Base-by-base conservation (phyloP, 2,888 invertebrate species). In the Ectropis crepuscularia region DNA sequence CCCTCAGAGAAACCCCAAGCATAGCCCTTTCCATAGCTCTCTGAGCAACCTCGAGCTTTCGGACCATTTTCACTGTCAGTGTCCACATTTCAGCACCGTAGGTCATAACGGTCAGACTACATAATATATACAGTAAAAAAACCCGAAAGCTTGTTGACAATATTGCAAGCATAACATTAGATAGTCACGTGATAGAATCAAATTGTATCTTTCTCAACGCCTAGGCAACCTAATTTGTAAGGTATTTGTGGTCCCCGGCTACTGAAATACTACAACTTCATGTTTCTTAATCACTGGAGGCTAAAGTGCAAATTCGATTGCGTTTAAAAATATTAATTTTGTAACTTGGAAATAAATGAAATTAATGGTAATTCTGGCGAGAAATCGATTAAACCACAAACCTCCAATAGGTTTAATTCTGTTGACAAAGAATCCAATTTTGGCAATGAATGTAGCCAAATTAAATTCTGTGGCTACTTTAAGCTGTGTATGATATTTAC, bases 371-470 rank as follows among this genome's bases (percentile, higher is more conserved):
- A 63, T 49, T 58, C 54, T 45, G 54, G 50, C 61, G 63, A 49
- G 51, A 58, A 67, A 67, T 67, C 36, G 55, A 67, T 67, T 64
- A 39, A n/a, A 9, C 47, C 47, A 10, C 41, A 39, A n/a, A 43
- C 43, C 53, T 60, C 49, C 42, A 57, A 46, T 50, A 57, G 28
- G 12, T 61, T 53, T 16, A 63, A 61, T 63, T 51, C 61, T 63
- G 55, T 67, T 63, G 57, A 67, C 63, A 67, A 67, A 67, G 50
- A 53, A 61, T 50, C 12, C 47, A 45, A 63, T 53, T 57, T 53
- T 46, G 47, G 55, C 47, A 62, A 57, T 57, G 45, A 50, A 55
- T 57, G 37, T 57, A 36, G 11, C 42, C 45, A 42, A 42, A 41
- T 55, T 61, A 49, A 42, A 61, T 61, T 61, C 47, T 38, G 51